phyloP scores from a whole-genome alignment of 2,113 vertebrate genomes.

The Smithornis capensis region DNA sequence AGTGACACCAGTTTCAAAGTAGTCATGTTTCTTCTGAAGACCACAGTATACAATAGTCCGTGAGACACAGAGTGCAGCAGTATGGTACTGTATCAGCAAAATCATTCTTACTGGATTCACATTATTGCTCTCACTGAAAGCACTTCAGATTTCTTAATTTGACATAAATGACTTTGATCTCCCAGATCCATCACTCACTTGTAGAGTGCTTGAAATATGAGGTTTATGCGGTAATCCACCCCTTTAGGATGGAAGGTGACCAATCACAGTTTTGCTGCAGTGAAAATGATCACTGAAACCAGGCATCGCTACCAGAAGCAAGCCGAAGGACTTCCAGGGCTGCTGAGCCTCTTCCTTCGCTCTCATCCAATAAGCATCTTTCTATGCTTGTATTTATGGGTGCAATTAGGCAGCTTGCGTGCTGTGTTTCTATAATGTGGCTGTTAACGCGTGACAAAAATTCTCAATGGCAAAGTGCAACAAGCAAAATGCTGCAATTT shows the following conservation, averaged over 20 bases:
- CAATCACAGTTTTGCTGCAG: constrained; percentile 30
- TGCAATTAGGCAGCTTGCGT: background rate
- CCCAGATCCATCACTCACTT: background rate
- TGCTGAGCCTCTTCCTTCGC: background rate
- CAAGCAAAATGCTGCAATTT: background rate
- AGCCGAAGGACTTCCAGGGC: background rate
- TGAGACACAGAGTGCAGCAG: background rate
- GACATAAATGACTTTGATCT: background rate
- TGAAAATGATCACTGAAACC: constrained; percentile 19
- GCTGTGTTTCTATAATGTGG: background rate
- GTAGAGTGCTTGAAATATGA: background rate
- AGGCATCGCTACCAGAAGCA: background rate
- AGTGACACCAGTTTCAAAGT: background rate
- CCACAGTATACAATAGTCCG: background rate
- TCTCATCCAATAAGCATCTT: background rate
- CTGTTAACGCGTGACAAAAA: background rate
- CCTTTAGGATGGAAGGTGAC: background rate
- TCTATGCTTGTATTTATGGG: background rate
- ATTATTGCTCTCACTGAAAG: background rate
- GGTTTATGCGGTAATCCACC: background rate
- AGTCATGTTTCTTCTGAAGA: background rate
- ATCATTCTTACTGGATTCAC: background rate
- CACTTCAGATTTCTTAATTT: background rate
- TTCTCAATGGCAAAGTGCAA: background rate
- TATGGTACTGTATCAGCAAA: background rate